Conservation (phyloP, 2,797 vertebrate genomes). For the Ammospiza maritima region DNA sequence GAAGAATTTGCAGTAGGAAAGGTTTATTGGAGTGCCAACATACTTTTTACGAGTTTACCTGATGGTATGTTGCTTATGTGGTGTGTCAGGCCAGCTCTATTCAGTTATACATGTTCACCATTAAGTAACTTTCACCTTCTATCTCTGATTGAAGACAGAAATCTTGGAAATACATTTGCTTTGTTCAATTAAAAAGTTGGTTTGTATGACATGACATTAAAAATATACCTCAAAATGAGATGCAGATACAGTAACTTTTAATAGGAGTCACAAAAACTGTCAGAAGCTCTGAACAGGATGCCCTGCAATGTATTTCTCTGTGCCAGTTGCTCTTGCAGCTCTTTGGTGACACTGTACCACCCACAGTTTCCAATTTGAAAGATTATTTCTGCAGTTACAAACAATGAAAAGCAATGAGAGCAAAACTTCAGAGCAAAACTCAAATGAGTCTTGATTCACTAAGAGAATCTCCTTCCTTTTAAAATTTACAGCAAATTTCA, state of each 20-base stretch:
- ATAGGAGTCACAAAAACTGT: accelerated
- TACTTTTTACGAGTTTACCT: neutral
- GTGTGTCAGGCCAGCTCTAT: neutral
- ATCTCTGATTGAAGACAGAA: neutral
- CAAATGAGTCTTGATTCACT: neutral
- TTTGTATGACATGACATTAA: neutral
- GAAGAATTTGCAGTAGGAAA: neutral
- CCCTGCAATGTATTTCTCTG: neutral
- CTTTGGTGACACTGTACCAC: neutral
- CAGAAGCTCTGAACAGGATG: neutral
- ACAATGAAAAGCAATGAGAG: too few species aligned
- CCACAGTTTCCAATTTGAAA: neutral
- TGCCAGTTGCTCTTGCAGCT: neutral
- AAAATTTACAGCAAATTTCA: neutral
- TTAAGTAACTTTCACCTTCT: neutral
- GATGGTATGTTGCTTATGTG: accelerated
- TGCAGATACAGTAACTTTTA: neutral
- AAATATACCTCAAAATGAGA: neutral
- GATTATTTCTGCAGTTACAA: neutral
- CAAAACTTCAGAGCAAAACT: neutral
- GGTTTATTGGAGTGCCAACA: neutral
- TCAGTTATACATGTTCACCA: neutral
- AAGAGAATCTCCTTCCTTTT: neutral
- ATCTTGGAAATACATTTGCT: neutral
- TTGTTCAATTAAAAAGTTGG: neutral